Percentiles rank a stretch among this genome's conserved stretches.
phyloP scores from a whole-genome alignment of 2,113 vertebrate genomes.

The Vulpes vulpes region DNA sequence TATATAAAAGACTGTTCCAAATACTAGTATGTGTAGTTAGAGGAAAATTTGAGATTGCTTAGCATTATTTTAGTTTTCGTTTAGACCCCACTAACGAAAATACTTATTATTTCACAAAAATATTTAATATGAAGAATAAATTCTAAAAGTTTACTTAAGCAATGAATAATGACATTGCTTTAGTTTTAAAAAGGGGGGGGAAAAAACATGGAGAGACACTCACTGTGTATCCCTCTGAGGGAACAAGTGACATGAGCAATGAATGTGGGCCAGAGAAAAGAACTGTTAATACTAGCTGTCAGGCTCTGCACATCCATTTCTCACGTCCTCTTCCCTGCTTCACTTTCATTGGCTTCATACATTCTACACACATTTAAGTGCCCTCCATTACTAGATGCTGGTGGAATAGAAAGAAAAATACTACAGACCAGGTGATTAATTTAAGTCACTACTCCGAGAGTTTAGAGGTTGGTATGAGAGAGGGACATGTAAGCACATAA shows the following conservation, averaged over 20 bases:
- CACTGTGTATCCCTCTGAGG: background rate
- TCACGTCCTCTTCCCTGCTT: background rate
- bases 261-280: background rate
- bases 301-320: background rate
- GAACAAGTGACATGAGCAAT: background rate
- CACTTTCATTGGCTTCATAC: background rate
- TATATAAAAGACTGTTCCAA: background rate
- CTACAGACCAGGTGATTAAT: background rate
- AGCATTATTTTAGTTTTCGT: background rate
- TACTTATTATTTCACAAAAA: background rate
- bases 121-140: slow-evolving; percentile 16
- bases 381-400: background rate
- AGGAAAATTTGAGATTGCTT: background rate
- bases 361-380: background rate
- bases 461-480: background rate
- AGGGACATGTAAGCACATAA: background rate
- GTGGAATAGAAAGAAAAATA: background rate
- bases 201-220: background rate
- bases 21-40: background rate
- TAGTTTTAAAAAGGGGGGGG: background rate
- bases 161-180: background rate
- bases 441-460: background rate
- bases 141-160: slow-evolving; percentile 47
- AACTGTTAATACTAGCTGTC: background rate
- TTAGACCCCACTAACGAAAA: background rate